phyloP scores from a whole-genome alignment of 2,888 invertebrate species.

The Eupithecia pulchellata region DNA sequence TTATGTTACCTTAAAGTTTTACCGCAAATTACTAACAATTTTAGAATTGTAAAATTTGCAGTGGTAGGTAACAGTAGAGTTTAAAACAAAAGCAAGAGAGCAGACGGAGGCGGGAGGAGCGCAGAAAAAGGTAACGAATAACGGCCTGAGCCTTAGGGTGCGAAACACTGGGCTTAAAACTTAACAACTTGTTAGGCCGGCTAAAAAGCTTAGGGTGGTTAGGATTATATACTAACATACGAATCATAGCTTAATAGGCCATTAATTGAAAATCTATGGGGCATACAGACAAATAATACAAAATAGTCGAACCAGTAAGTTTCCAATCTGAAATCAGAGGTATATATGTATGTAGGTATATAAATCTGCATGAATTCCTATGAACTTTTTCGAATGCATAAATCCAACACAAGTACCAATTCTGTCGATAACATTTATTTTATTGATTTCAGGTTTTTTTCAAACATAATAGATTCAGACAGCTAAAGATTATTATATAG shows the following conservation, averaged over 20 bases:
- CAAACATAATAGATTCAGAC: no score
- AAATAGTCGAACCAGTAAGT: no score
- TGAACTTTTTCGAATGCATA: neutral
- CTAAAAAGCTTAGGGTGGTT: neutral
- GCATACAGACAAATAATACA: no score
- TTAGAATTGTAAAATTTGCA: constrained; percentile 19
- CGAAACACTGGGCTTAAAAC: constrained; percentile 1
- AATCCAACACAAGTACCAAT: neutral
- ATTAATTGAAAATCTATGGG: no score
- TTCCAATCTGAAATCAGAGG: no score
- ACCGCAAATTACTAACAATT: constrained; percentile 16
- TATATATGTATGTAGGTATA: neutral
- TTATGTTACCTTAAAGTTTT: constrained; percentile 12
- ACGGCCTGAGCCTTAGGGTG: constrained; percentile 40
- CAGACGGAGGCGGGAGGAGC: constrained; percentile 34
- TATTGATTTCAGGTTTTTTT: no score
- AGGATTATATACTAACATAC: neutral
- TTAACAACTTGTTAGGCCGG: neutral
- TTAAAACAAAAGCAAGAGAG: constrained; percentile 39
- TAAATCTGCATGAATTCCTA: no score
- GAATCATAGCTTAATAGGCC: no score
- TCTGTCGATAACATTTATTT: neutral
- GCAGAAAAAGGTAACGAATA: constrained; percentile 43
- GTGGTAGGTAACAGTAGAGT: constrained; percentile 31
- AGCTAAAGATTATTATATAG: no score